Evolutionary conservation across 2,797 vertebrate species (phyloP), one percentile per base, ranked within the genome.

Genomic region (Avahi laniger): DNA sequence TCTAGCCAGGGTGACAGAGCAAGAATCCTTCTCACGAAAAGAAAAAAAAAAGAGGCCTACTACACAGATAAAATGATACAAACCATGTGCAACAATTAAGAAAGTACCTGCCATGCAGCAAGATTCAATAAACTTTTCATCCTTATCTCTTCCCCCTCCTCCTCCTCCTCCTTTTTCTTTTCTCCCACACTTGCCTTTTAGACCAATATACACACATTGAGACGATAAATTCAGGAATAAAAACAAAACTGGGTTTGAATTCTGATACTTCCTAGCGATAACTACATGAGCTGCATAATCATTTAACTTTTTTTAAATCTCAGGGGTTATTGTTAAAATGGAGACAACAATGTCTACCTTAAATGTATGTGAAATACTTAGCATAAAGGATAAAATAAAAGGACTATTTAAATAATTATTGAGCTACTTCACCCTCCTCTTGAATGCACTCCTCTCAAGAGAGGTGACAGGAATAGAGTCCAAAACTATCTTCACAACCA

Each of bases 291-390:
- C 17, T 35, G 1, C 9, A 33, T 46, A 80, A 81, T 35, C 72
- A 81, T 61, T 70, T 54, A 73, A 75, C 38, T 81, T 93, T 93
- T 81, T 59, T 90, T 48, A 91, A 92, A 93, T 67, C 35, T 78
- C 38, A 70, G 52, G 10, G 67, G 13, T 92, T 83, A 35, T 43
- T 24, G 76, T 7, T 87, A 93, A 75, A 61, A 82, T 50, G 61
- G 18, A 52, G 8, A 48, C 38, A 93, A 76, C 30, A 38, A 5
- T 54, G 50, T 15, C 52, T 52, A 91, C 10, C 38, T 88, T 63
- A 88, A 91, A 76, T 63, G 35, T 24, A 82, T 43, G 43, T 59
- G 78, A 92, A 78, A 46, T 72, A 46, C 52, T 38, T 76, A 84
- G n/a, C 63, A 84, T 41, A 86, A 92, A 92, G 59, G 12, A 35